Evolutionary conservation across 2,113 vertebrate species (phyloP).

Genomic region (Tragelaphus imberbis): DNA sequence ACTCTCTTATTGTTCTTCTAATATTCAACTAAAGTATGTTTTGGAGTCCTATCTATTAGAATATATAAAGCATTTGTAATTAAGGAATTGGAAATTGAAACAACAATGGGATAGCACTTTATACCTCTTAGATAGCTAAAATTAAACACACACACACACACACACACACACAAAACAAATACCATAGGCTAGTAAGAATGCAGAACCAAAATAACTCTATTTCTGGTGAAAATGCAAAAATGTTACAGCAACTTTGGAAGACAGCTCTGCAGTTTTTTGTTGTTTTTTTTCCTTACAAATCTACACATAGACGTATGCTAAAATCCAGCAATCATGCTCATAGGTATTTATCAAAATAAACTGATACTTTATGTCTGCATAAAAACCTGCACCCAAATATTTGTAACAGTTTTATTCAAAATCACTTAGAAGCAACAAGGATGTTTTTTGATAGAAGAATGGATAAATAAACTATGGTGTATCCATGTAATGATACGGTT

Average conservation of each 20-base stretch:
- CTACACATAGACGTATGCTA: neutral
- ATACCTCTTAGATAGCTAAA: neutral
- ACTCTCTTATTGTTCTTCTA: neutral
- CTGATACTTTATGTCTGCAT: neutral
- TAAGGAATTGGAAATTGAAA: neutral
- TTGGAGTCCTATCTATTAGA: too few relatives aligned
- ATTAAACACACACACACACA: neutral
- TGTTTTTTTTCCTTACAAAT: neutral
- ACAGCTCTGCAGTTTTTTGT: neutral
- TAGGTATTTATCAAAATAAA: neutral
- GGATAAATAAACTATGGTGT: neutral
- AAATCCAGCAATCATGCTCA: neutral
- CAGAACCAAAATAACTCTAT: neutral
- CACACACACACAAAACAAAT: neutral
- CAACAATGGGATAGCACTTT: neutral
- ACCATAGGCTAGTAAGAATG: neutral
- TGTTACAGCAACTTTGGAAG: neutral
- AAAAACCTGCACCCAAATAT: neutral
- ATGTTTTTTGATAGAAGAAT: neutral
- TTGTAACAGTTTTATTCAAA: neutral
- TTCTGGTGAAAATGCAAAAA: neutral
- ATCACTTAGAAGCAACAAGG: neutral
- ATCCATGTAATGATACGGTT: neutral
- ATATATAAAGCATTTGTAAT: neutral
- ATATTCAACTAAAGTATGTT: neutral